Percentiles rank a stretch among this genome's conserved stretches.
phyloP scores from a whole-genome alignment of 2,797 vertebrate species.

The Allobates femoralis region DNA sequence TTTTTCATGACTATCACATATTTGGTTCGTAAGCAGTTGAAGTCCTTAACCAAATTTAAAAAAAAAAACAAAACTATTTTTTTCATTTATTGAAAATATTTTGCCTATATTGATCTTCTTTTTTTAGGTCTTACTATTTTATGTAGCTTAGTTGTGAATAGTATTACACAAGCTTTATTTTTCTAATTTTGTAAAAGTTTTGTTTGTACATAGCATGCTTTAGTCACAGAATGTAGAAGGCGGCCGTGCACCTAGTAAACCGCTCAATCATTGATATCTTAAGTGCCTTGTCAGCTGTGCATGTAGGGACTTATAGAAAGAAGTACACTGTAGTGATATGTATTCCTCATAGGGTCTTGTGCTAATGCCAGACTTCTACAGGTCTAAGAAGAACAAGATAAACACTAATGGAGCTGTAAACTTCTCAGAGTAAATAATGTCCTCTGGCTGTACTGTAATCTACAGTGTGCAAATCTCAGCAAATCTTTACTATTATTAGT shows the following conservation, averaged over 20 bases:
- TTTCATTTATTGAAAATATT: background rate
- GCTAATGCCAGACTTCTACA: background rate
- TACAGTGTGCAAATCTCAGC: background rate
- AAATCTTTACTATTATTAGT: constrained; percentile 8
- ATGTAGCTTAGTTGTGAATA: background rate
- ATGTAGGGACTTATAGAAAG: background rate
- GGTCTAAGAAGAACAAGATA: constrained; percentile 10
- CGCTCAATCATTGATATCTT: constrained; percentile 15
- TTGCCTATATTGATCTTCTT: background rate
- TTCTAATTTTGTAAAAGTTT: background rate
- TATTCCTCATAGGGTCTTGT: constrained; percentile 13
- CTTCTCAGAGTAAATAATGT: background rate
- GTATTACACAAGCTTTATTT: background rate
- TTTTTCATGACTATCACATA: no score
- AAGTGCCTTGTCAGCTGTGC: constrained; percentile 14
- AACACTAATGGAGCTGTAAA: constrained; percentile 14
- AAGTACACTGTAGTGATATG: constrained; percentile 3
- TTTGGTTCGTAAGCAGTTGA: no score
- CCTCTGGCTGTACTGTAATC: background rate
- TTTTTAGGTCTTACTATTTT: background rate
- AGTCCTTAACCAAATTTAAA: no score
- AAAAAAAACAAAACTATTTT: background rate
- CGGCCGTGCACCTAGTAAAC: background rate
- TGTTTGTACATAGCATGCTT: background rate
- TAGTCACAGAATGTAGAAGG: background rate